These are phyloP conservation scores for Triops cancriformis DNA, from an alignment of 1,140 invertebrate species.

Conservation along the genomic window DNA sequence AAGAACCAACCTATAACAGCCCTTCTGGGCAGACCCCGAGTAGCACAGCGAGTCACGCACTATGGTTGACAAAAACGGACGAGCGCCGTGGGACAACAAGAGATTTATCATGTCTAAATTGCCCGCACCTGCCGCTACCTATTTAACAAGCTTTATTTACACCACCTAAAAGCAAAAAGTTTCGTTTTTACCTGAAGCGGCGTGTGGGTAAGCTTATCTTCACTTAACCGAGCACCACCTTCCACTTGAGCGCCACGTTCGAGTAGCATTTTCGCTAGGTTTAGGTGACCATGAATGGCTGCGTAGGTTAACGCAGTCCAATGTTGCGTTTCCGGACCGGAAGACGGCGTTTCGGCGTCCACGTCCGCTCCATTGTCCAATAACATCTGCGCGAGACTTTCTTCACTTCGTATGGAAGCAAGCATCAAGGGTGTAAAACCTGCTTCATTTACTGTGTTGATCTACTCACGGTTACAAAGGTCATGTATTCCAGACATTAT, in stretches of 20 bases:
- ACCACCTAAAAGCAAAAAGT: neutral
- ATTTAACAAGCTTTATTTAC: neutral
- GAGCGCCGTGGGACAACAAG: constrained; percentile 69
- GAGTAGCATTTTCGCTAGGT: constrained; percentile 49
- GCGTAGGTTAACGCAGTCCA: constrained; percentile 69
- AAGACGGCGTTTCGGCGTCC: constrained; percentile 56
- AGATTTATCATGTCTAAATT: constrained; percentile 70
- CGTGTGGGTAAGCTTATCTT: constrained; percentile 75
- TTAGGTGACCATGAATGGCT: constrained; percentile 47
- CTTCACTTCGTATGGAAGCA: constrained; percentile 67
- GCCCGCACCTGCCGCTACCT: constrained; percentile 66
- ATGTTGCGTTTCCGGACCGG: constrained; percentile 58
- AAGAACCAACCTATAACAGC: constrained; percentile 57
- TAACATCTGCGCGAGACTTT: constrained; percentile 55
- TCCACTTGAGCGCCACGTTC: constrained; percentile 74
- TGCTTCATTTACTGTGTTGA: constrained; percentile 66
- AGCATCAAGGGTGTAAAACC: constrained; percentile 75
- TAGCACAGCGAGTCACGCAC: constrained; percentile 74
- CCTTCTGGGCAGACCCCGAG: constrained; percentile 69
- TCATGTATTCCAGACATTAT: neutral
- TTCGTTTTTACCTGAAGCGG: constrained; percentile 60
- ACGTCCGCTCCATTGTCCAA: constrained; percentile 68
- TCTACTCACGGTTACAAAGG: constrained; percentile 29
- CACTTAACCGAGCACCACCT: constrained; percentile 66
- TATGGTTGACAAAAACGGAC: constrained; percentile 74